Percentiles rank a stretch among this genome's conserved stretches.
These are phyloP conservation scores for Chaetops frenatus DNA, from an alignment of 2,113 vertebrate species.

Conservation along the genomic window DNA sequence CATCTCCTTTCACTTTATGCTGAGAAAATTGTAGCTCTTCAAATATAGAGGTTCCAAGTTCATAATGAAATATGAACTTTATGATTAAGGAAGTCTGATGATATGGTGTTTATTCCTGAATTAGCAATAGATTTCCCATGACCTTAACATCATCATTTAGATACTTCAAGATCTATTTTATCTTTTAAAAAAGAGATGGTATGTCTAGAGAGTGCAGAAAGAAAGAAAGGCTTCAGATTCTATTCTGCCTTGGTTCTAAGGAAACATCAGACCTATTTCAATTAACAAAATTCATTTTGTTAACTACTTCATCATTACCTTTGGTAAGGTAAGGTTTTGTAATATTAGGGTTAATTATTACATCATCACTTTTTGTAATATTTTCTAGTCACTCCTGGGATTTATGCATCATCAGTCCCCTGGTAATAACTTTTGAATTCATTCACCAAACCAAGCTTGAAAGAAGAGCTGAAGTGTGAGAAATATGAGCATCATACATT, in stretches of 20 bases:
- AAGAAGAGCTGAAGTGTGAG: neutral
- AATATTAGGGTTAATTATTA: neutral
- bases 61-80: neutral
- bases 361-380: neutral
- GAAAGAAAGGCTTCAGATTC: neutral
- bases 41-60: neutral
- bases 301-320: neutral
- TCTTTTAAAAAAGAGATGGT: neutral
- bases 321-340: neutral
- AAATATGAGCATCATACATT: rapidly evolving
- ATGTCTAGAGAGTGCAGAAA: neutral
- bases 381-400: neutral
- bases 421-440: neutral
- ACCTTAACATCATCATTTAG: neutral
- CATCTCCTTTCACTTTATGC: neutral
- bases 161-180: neutral
- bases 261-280: neutral
- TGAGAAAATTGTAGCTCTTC: neutral
- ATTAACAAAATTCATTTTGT: neutral
- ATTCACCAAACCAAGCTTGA: neutral
- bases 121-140: neutral
- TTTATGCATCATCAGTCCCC: neutral
- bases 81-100: neutral
- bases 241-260: neutral
- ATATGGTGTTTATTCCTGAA: neutral